Percentiles rank a stretch among this genome's conserved stretches.
Conservation (phyloP, 2,888 invertebrate genomes). For the Molorchus minor region DNA sequence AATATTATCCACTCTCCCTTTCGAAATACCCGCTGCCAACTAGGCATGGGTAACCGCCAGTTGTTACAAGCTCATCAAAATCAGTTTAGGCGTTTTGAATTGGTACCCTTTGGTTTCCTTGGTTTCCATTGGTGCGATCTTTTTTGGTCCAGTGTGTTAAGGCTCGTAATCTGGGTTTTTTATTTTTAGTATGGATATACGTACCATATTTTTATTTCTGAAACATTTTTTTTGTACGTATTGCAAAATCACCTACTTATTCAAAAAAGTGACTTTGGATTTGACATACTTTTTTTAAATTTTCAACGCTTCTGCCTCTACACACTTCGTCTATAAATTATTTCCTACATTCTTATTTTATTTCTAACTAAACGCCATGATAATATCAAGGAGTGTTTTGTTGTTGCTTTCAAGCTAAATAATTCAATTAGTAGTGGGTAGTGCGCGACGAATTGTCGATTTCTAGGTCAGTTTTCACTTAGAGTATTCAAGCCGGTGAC, state of each 20-base stretch:
- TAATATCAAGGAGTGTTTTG: background rate
- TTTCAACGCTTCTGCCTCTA: background rate
- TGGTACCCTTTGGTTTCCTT: too few relatives aligned
- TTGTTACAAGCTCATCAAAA: too few relatives aligned
- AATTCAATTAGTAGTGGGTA: slow-evolving; percentile 7
- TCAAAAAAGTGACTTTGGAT: background rate
- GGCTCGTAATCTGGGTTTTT: too few relatives aligned
- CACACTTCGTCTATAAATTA: background rate
- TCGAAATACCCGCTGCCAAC: too few relatives aligned
- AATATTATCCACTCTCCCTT: too few relatives aligned
- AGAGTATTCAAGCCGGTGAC: background rate
- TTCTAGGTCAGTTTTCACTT: slow-evolving; percentile 15
- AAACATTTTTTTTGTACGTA: background rate
- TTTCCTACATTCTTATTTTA: too few relatives aligned
- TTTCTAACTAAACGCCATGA: background rate
- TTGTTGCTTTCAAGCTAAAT: slow-evolving; percentile 3
- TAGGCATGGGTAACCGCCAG: too few relatives aligned
- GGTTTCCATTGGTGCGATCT: too few relatives aligned
- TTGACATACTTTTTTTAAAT: background rate
- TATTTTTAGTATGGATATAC: too few relatives aligned
- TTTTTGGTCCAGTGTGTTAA: too few relatives aligned
- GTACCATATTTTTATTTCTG: too few relatives aligned
- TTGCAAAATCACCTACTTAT: background rate
- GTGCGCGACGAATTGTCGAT: slow-evolving; percentile 1
- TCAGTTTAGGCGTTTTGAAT: too few relatives aligned